These are phyloP conservation scores for Heliconius ethilla DNA, from an alignment of 2,888 invertebrate species.

Conservation along the genomic window DNA sequence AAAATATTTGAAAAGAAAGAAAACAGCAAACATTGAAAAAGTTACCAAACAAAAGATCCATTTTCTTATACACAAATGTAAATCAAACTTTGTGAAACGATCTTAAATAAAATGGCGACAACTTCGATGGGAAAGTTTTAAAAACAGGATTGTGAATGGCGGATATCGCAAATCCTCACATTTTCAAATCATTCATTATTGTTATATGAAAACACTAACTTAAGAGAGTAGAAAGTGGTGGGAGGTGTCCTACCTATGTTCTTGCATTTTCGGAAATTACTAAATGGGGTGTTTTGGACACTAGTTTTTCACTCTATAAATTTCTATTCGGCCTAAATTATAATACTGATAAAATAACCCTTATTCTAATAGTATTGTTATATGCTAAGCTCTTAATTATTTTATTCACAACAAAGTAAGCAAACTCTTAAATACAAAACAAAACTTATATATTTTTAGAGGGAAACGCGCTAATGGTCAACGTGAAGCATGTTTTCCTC, in stretches of 20 bases:
- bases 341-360: no score
- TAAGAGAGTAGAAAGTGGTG: no score
- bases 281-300: no score
- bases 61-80: constrained; percentile 19
- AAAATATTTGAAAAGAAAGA: background rate
- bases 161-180: constrained; percentile 26
- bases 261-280: no score
- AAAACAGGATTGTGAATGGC: constrained; percentile 18
- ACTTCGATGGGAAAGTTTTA: constrained; percentile 29
- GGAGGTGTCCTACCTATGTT: no score
- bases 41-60: background rate
- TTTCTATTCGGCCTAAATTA: no score
- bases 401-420: background rate
- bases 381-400: no score
- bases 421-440: background rate
- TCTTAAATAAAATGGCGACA: constrained; percentile 20
- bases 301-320: no score
- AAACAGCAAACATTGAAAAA: background rate
- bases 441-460: constrained; percentile 18
- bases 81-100: background rate
- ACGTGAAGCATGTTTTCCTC: constrained; percentile 48
- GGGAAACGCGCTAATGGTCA: constrained; percentile 48
- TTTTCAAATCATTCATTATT: constrained; percentile 31
- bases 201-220: no score
- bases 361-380: no score